Base-by-base conservation (phyloP, 2,113 vertebrate genomes). In the Proterorhinus semilunaris region DNA sequence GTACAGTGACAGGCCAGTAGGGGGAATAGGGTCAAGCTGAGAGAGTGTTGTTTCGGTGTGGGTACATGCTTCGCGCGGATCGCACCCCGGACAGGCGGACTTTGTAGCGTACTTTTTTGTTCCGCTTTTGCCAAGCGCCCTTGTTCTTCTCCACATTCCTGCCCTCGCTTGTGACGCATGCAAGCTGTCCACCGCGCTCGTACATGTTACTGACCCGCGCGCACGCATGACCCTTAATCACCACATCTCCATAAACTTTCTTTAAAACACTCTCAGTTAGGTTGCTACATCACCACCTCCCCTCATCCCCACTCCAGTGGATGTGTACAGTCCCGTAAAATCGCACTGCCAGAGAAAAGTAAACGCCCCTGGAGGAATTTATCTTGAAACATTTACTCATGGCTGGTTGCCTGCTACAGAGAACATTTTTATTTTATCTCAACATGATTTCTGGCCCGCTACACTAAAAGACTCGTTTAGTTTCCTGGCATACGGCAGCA, bases 151-250 rank as follows among this genome's bases (percentile, higher is more conserved):
- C 27, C 27, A 36, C 27, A 3, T 36, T 68, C 68, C n/a, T 87
- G 82, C 78, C 89, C 68, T 67, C 52, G 87, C 80, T 85, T 50
- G 78, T 89, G 87, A 83, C 81, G 83, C 74, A 76, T 64, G 82
- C 82, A 44, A 71, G 83, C 82, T 74, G 73, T 53, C 77, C 72
- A 3, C 70, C 74, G 69, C 75, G 70, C 57, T 67, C 72, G 72
- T 62, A 51, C 80, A 75, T 82, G 68, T 79, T 69, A 72, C 85
- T 84, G 80, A 84, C 82, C 83, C 58, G 71, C 47, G 66, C 43
- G 61, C 75, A 8, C 67, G 12, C 52, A 2, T 52, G 17, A 66
- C 63, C 63, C 73, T 57, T 74, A 68, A 67, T 73, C 79, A 71
- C 45, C 3, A 51, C 43, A 55, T 74, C 44, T 68, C 49, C 76